Percentiles rank a stretch among this genome's conserved stretches.
phyloP scores from a whole-genome alignment of 64 coral and sea anemone species.

The Montipora efflorescens region DNA sequence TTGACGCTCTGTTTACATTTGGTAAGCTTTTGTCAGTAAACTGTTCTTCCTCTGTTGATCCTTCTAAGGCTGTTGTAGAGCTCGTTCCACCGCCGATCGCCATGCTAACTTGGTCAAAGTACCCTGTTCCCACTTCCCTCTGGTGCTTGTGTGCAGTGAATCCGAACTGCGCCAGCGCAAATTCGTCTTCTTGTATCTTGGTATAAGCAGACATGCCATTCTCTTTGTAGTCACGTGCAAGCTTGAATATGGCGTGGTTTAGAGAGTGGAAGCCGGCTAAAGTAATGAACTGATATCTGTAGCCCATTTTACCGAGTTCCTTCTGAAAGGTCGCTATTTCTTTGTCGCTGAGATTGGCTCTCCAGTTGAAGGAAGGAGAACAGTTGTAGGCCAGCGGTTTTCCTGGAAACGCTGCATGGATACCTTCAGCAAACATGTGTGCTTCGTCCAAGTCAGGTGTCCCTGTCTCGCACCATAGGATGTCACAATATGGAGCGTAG shows the following conservation, averaged over 20 bases:
- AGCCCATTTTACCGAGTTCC: conserved; percentile 82
- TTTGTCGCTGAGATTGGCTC: conserved; percentile 80
- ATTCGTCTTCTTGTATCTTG: conserved; percentile 89
- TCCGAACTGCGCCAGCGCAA: conserved; percentile 75
- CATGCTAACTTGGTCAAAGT: conserved; percentile 87
- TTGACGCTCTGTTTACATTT: neutral
- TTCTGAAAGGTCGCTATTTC: conserved; percentile 85
- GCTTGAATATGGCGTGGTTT: conserved; percentile 93
- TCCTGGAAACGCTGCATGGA: conserved; percentile 83
- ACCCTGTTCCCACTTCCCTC: conserved; percentile 84
- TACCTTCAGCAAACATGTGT: conserved; percentile 81
- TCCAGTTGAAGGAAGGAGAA: conserved; percentile 95
- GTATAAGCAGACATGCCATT: conserved; percentile 86
- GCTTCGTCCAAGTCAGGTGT: conserved; percentile 88
- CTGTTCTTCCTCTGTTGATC: conserved; percentile 86
- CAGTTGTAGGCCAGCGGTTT: conserved; percentile 93
- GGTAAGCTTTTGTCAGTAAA: conserved; percentile 19
- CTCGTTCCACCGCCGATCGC: conserved; percentile 83
- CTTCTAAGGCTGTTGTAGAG: conserved; percentile 83
- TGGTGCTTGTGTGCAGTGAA: conserved; percentile 92
- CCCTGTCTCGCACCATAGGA: conserved; percentile 87
- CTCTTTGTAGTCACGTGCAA: conserved; percentile 78
- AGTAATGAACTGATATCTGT: conserved; percentile 89
- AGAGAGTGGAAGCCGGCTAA: conserved; percentile 87
- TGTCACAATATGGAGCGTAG: conserved; percentile 88